Evolutionary conservation across 2,888 invertebrate genomes (phyloP).

Genomic region (Ophion costatus): DNA sequence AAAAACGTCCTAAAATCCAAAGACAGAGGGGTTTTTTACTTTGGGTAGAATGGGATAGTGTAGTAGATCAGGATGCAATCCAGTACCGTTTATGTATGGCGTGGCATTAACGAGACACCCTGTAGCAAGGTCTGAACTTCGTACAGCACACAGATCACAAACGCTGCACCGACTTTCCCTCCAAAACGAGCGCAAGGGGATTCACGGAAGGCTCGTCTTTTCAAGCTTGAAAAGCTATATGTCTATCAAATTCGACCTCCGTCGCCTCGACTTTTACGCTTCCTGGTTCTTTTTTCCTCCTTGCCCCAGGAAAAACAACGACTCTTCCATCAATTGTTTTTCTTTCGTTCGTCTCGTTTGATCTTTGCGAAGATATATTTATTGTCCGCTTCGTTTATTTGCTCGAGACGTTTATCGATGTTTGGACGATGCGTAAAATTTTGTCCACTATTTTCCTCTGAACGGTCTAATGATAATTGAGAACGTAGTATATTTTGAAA

Average conservation of each 20-base stretch:
- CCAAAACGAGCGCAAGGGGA: neutral
- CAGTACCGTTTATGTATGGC: neutral
- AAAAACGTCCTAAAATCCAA: no score
- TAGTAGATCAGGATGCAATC: no score
- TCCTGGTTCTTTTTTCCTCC: neutral
- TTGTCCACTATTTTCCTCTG: no score
- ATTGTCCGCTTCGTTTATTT: neutral
- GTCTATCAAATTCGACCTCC: slow-evolving; percentile 9
- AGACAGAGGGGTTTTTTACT: no score
- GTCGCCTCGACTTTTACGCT: neutral
- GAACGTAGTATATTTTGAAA: no score
- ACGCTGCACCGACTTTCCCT: slow-evolving; percentile 7
- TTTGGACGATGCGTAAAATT: no score
- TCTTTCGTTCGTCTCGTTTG: neutral
- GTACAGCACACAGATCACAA: slow-evolving; percentile 28
- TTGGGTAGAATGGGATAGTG: no score
- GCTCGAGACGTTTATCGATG: neutral
- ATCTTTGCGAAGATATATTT: neutral
- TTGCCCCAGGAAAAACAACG: neutral
- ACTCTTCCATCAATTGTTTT: neutral
- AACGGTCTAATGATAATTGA: no score
- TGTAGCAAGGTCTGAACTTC: neutral
- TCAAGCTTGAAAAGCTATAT: slow-evolving; percentile 28
- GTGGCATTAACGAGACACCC: neutral
- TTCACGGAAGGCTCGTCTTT: slow-evolving; percentile 22